Conservation (phyloP, 2,797 vertebrate species). For the Lindbergichthys nudifrons region DNA sequence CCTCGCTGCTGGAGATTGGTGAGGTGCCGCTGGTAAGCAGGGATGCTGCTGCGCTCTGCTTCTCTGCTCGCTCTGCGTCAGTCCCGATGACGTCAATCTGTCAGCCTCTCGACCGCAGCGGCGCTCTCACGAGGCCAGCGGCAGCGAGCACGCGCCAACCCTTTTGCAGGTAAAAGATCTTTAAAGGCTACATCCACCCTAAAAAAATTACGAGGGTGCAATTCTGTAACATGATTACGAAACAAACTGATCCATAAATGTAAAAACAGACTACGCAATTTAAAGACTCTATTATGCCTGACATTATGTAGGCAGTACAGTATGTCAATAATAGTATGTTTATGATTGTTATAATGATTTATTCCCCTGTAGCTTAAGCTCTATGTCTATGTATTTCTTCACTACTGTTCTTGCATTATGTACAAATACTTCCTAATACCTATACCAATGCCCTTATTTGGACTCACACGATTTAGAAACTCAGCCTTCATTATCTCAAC, state of each 20-base stretch:
- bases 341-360: no score
- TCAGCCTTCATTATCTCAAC: no score
- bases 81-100: constrained; percentile 83
- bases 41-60: constrained; percentile 66
- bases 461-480: no score
- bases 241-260: not conserved
- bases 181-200: constrained; percentile 33
- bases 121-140: constrained; percentile 45
- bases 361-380: no score
- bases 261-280: not conserved
- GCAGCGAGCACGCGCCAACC: constrained; percentile 28
- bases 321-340: no score
- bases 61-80: constrained; percentile 77
- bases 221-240: not conserved
- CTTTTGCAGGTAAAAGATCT: constrained; percentile 23
- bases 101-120: constrained; percentile 67
- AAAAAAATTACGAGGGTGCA: not conserved
- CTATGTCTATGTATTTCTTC: no score
- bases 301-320: no score
- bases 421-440: no score
- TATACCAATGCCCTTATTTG: no score
- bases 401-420: no score
- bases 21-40: constrained; percentile 47
- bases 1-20: constrained; percentile 49
- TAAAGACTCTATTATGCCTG: not conserved